Evolutionary conservation across 2,113 vertebrate species (phyloP).

Genomic region (Xerus inauris): DNA sequence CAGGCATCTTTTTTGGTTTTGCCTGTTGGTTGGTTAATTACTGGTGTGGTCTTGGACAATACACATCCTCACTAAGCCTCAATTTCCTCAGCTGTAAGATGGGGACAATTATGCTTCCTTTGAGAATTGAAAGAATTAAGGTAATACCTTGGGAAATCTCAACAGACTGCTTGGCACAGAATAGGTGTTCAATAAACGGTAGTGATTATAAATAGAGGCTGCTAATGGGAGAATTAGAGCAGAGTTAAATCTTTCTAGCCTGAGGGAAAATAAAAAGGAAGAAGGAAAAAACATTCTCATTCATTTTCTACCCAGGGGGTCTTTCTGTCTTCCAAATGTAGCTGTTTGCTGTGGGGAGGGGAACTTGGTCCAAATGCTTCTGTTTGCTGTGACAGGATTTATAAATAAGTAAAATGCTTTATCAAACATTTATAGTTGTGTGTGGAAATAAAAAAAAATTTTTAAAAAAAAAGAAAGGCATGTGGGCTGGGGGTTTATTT

Average conservation of each 20-base stretch:
- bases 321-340: constrained; percentile 69
- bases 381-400: constrained; percentile 71
- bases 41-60: neutral
- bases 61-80: neutral
- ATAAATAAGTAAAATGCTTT: constrained; percentile 87
- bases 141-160: neutral
- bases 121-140: constrained; percentile 10
- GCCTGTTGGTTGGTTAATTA: neutral
- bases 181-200: constrained; percentile 67
- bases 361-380: constrained; percentile 70
- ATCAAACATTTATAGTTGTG: constrained; percentile 88
- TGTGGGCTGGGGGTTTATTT: constrained; percentile 79
- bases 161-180: constrained; percentile 36
- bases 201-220: constrained; percentile 58
- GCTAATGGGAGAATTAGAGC: constrained; percentile 67
- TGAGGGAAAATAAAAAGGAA: constrained; percentile 40
- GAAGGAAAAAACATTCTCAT: constrained; percentile 17
- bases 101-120: neutral
- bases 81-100: constrained; percentile 7
- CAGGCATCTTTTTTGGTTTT: neutral
- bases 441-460: constrained; percentile 76
- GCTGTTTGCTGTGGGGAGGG: constrained; percentile 64
- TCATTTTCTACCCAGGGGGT: constrained; percentile 75
- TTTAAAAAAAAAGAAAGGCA: constrained; percentile 29
- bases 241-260: constrained; percentile 59